Evolutionary conservation across 2,888 invertebrate species (phyloP).

Genomic region (Eucriotettix oculatus): DNA sequence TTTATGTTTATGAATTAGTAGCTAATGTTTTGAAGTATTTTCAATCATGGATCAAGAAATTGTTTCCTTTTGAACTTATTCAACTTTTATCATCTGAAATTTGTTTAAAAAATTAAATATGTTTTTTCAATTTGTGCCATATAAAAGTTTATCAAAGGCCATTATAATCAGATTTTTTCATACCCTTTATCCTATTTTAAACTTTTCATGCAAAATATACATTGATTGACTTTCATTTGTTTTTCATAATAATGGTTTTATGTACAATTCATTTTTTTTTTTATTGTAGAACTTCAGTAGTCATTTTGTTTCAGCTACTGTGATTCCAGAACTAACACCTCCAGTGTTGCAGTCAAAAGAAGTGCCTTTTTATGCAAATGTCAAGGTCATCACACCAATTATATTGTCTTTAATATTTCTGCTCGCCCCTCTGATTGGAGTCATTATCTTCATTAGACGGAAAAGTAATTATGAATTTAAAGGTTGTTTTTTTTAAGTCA

Average conservation of each 20-base stretch:
- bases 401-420: slow-evolving; percentile 49
- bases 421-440: slow-evolving; percentile 40
- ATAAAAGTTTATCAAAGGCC: too few relatives aligned
- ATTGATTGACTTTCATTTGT: too few relatives aligned
- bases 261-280: slow-evolving; percentile 1
- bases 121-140: too few relatives aligned
- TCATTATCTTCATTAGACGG: slow-evolving; percentile 50
- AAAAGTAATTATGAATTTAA: slow-evolving; percentile 37
- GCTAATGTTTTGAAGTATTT: neutral
- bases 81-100: neutral
- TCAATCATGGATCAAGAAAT: neutral
- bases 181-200: too few relatives aligned
- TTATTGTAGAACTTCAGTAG: neutral
- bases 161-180: too few relatives aligned
- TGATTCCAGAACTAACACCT: slow-evolving; percentile 45
- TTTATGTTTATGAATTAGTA: neutral
- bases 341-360: slow-evolving; percentile 50
- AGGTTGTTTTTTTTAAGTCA: neutral
- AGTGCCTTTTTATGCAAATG: slow-evolving; percentile 47
- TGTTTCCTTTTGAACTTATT: neutral
- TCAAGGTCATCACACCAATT: slow-evolving; percentile 42
- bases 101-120: too few relatives aligned
- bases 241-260: slow-evolving; percentile 15
- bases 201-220: too few relatives aligned
- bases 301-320: slow-evolving; percentile 23